Base-by-base conservation (phyloP, 2,797 vertebrate genomes). In the Smutsia temminckii region DNA sequence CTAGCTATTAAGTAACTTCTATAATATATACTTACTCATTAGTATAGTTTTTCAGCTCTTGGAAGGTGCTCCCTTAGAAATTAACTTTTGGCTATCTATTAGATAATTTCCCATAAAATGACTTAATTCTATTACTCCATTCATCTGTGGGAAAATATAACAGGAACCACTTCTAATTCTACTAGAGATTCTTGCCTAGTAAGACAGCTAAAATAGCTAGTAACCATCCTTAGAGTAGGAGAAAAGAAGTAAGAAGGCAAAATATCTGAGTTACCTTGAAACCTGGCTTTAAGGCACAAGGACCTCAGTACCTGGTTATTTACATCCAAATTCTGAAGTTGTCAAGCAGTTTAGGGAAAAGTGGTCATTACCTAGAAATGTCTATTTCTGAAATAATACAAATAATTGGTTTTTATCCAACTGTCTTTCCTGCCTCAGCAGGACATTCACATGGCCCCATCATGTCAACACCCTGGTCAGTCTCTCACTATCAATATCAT, bases 401-500 rank as follows among this genome's bases (percentile, higher is more conserved):
- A 8, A 81, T 0, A 55, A 64, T 68, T 53, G 85, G 7, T 61
- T 16, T 1, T 1, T 29, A 71, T 49, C 27, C 66, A 85, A 42
- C 16, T 68, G 23, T 55, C 51, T 74, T 90, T 85, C 27, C 46
- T 89, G 59, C 61, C 3, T 89, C 40, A 46, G 14, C 6, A 85
- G 42, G 63, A 57, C 12, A 53, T 55, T 92, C 64, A 32, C 25
- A 49, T 71, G 21, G 49, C 11, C 3, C 21, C 51, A 53, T 8
- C 55, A 3, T 5, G 1, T 69, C 51, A 79, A 34, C 0, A 32
- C 20, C 13, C 3, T 53, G 25, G 12, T 78, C 6, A 16, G 25
- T 71, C 59, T 78, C 27, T 93, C 51, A 78, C 34, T 69, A 69
- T 49, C 55, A 93, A 94, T 87, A 77, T 46, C 88, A 80, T 64